phyloP scores from a whole-genome alignment of 2,113 vertebrate genomes.

The Recurvirostra avosetta region DNA sequence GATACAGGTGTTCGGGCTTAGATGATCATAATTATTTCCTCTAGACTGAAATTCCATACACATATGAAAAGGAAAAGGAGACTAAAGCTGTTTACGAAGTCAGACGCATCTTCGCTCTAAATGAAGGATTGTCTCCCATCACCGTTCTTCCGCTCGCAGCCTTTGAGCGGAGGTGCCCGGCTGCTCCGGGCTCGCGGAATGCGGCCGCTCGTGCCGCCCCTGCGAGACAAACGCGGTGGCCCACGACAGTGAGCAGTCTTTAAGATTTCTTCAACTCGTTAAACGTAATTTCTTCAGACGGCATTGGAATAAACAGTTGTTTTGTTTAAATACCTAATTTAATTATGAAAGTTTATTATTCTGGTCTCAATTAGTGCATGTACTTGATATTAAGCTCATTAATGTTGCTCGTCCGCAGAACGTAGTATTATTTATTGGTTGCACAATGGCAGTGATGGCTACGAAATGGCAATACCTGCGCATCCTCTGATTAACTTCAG shows the following conservation, averaged over 20 bases:
- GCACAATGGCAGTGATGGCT: background rate
- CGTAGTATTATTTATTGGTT: background rate
- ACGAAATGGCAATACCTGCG: background rate
- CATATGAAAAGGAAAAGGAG: background rate
- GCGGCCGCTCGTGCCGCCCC: background rate
- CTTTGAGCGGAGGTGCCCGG: background rate
- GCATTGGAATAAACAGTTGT: background rate
- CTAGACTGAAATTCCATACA: background rate
- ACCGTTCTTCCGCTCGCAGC: background rate
- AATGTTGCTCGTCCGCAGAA: background rate
- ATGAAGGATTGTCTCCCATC: background rate
- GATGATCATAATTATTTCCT: background rate
- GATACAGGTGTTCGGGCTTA: background rate
- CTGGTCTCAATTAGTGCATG: background rate
- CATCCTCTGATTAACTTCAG: background rate
- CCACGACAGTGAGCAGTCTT: background rate
- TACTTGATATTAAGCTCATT: background rate
- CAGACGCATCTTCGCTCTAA: background rate
- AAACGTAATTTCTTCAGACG: background rate
- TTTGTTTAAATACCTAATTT: background rate
- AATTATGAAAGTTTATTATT: background rate
- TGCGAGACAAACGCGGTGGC: background rate
- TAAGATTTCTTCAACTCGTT: background rate
- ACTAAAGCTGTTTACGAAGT: background rate
- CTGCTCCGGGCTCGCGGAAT: background rate